Percentiles rank a stretch among this genome's conserved stretches.
phyloP scores from a whole-genome alignment of 2,888 invertebrate species.

The Chirona hameri region DNA sequence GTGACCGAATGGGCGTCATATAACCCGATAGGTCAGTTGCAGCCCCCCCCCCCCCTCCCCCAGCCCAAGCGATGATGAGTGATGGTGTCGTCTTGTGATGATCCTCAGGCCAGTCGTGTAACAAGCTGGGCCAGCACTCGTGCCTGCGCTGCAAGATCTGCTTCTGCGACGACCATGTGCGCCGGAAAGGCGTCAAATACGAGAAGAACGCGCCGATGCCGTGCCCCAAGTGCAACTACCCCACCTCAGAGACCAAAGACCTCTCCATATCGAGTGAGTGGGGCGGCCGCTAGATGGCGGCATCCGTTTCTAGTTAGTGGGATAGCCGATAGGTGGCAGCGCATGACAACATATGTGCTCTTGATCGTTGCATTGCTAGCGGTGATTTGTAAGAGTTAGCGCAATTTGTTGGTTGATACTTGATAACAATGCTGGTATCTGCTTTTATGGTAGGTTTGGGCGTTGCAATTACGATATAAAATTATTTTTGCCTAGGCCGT shows the following conservation, averaged over 20 bases:
- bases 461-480: no score
- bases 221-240: constrained; percentile 90
- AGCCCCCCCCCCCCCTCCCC: no score
- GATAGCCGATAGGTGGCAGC: not conserved
- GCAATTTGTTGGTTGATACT: no score
- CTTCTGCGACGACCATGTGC: constrained; percentile 94
- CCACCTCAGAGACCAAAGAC: constrained; percentile 89
- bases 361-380: not conserved
- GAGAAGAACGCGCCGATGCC: constrained; percentile 78
- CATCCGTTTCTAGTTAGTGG: not conserved
- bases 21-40: no score
- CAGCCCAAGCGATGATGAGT: no score
- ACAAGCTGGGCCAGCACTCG: constrained; percentile 89
- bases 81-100: no score
- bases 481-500: no score
- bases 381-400: not conserved
- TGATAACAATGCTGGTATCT: no score
- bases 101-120: constrained; percentile 78
- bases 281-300: not conserved
- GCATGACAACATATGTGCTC: not conserved
- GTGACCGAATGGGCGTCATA: no score
- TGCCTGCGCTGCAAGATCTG: constrained; percentile 93
- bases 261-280: constrained; percentile 89
- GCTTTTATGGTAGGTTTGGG: no score
- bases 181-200: constrained; percentile 84